Evolutionary conservation across 2,113 vertebrate species (phyloP), one percentile per base, ranked within the genome.

Genomic region (Gobiocypris rarus): DNA sequence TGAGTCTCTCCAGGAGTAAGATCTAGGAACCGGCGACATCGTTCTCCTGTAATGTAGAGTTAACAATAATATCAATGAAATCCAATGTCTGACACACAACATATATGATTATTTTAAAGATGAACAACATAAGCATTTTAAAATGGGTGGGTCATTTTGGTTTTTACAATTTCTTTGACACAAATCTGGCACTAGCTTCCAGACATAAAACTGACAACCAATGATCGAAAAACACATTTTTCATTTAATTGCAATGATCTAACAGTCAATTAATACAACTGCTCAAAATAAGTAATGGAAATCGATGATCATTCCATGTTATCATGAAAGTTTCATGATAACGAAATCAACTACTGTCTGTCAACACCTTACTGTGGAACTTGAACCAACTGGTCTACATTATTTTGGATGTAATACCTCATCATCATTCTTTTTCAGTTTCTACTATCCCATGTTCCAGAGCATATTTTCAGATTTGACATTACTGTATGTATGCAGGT

Each of bases 11-110:
- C 95, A 1, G 95, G 95, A 19, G 93, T 95, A 86, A 96, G 88
- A 6, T 96, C 94, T 6, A 95, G 93, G 78, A 96, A 96, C 69
- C 95, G 95, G n/a, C 95, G 94, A 85, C 95, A 96, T 82, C 92
- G 91, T 88, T 96, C 95, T n/a, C 93, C 95, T 96, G 84, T n/a
- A 61, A 76, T 73, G 11, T n/a, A 48, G 13, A 69, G 41, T 61
- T 9, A 80, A 74, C 19, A 56, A 31, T 8, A 61, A 38, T 14
- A 22, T 8, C n/a, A 65, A 14, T 34, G 24, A 34, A 67, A 67
- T 65, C 1, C 34, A 43, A 78, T 26, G 31, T 26, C 41, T 71
- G 43, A 81, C 9, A 41, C 65, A 69, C 17, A 48, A 31, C 34
- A 45, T 38, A 26, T 9, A 26, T 2, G 4, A 74, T 50, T 17